Evolutionary conservation across 2,888 invertebrate genomes (phyloP).

Genomic region (Xylota sylvarum): DNA sequence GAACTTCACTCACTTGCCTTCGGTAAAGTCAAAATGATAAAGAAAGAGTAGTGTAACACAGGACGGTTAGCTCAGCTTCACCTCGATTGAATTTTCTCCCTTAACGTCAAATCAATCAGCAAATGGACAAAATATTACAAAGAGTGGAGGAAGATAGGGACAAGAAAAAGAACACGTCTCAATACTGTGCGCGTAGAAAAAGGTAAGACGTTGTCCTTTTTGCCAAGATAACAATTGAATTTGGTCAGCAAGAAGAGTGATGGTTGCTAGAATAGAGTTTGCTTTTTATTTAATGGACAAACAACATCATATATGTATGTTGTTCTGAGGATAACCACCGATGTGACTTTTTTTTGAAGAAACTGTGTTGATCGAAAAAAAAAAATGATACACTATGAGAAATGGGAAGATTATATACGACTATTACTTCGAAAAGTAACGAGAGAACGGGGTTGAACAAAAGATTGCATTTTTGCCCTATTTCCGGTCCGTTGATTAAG

Average conservation of each 20-base stretch:
- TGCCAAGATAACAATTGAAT: conserved; percentile 53
- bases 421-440: conserved; percentile 19
- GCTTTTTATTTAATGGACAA: conserved; percentile 58
- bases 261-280: conserved; percentile 46
- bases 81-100: conserved; percentile 40
- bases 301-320: conserved; percentile 29
- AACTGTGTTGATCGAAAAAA: conserved; percentile 39
- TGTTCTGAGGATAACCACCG: conserved; percentile 6
- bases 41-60: background rate
- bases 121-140: conserved; percentile 61
- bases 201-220: conserved; percentile 34
- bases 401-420: conserved; percentile 17
- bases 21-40: conserved; percentile 11
- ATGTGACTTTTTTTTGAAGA: background rate
- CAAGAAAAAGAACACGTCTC: background rate
- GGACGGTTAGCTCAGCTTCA: conserved; percentile 14
- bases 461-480: conserved; percentile 21
- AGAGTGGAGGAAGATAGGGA: background rate
- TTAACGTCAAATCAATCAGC: conserved; percentile 67
- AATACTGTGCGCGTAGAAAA: background rate
- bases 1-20: background rate
- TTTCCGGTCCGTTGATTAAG: conserved; percentile 12
- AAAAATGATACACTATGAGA: background rate
- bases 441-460: conserved; percentile 29
- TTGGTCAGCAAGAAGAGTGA: conserved; percentile 52